phyloP scores from a whole-genome alignment of 2,888 invertebrate species.

The Encarsia formosa region DNA sequence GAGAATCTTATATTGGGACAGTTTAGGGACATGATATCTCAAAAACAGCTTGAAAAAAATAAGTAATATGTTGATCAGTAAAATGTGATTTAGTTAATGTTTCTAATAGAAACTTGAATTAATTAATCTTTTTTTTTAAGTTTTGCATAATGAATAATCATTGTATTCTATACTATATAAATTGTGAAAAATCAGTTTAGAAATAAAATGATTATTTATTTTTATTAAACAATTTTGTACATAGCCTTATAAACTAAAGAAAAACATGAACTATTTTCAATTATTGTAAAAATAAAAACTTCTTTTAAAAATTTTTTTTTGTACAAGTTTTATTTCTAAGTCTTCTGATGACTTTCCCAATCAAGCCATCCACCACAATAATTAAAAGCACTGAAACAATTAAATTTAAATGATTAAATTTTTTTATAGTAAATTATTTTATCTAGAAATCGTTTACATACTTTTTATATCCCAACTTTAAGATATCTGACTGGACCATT shows the following conservation, averaged over 20 bases:
- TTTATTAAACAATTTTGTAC: no score
- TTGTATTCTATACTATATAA: not conserved
- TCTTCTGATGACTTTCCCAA: conserved; percentile 52
- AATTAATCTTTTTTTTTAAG: no score
- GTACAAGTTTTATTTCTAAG: no score
- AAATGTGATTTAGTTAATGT: no score
- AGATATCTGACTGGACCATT: conserved; percentile 59
- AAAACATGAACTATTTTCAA: no score
- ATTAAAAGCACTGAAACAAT: conserved; percentile 55
- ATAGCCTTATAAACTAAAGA: no score
- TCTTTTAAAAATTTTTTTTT: no score
- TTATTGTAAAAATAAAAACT: no score
- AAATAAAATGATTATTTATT: no score
- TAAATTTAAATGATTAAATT: conserved; percentile 12
- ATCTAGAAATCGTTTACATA: conserved; percentile 42
- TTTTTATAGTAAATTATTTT: conserved; percentile 5
- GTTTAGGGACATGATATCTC: conserved; percentile 82
- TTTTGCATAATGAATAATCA: not conserved
- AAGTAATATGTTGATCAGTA: no score
- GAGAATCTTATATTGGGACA: conserved; percentile 94
- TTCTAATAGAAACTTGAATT: no score
- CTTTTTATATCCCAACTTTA: conserved; percentile 61
- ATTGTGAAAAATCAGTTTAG: not conserved
- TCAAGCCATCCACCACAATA: conserved; percentile 61
- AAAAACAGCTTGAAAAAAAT: no score